Conservation (phyloP, 2,797 vertebrate genomes). For the Masticophis lateralis region DNA sequence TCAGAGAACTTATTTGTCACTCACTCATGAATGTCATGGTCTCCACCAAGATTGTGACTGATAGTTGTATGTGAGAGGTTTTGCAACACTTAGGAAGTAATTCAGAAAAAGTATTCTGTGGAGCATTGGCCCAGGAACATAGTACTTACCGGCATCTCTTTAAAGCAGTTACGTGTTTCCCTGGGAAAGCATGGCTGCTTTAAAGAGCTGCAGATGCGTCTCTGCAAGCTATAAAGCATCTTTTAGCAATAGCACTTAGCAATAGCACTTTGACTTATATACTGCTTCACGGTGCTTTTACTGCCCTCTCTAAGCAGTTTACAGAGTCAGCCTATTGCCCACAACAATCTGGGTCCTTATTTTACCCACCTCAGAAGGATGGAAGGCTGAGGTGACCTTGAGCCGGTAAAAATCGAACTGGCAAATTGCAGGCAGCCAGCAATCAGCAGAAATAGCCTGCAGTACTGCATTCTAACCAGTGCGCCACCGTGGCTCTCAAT, state of each 20-base stretch:
- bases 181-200: neutral
- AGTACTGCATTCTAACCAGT: too few relatives aligned
- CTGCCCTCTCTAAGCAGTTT: too few relatives aligned
- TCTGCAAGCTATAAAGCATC: neutral
- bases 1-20: slow-evolving; percentile 68
- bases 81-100: slow-evolving; percentile 55
- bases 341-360: too few relatives aligned
- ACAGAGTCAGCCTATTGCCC: too few relatives aligned
- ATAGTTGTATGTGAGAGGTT: slow-evolving; percentile 61
- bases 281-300: too few relatives aligned
- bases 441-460: too few relatives aligned
- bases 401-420: too few relatives aligned
- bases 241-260: neutral
- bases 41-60: slow-evolving; percentile 67
- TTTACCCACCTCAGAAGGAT: too few relatives aligned
- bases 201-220: neutral
- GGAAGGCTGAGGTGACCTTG: too few relatives aligned
- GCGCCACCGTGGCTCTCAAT: too few relatives aligned
- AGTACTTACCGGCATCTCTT: neutral
- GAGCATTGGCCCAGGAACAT: neutral
- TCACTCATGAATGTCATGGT: slow-evolving; percentile 46
- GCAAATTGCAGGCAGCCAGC: too few relatives aligned
- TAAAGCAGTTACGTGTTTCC: neutral
- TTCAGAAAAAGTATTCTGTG: neutral
- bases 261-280: too few relatives aligned